Percentiles rank a stretch among this genome's conserved stretches.
These are phyloP conservation scores for Melinaea marsaeus DNA, from an alignment of 2,888 invertebrate genomes.

Conservation along the genomic window DNA sequence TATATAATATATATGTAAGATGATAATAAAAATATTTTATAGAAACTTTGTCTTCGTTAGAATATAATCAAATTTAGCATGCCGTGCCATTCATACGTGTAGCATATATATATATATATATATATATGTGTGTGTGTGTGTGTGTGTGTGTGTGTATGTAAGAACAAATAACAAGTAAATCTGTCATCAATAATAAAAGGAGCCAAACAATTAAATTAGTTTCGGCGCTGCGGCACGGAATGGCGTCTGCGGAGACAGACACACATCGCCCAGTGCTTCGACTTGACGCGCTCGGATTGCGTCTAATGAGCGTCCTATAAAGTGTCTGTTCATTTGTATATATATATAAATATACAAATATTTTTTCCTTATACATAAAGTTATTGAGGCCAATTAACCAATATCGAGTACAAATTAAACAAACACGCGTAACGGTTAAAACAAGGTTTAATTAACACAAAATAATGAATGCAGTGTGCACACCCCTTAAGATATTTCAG, in stretches of 20 bases:
- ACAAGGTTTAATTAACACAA: background rate
- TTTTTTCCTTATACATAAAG: no score
- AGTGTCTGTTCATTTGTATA: conserved; percentile 17
- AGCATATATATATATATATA: no score
- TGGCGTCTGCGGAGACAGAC: conserved; percentile 44
- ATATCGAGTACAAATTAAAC: no score
- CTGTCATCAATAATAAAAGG: conserved; percentile 17
- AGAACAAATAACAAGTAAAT: conserved; percentile 23
- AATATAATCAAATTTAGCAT: no score
- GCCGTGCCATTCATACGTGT: no score
- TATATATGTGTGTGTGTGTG: conserved; percentile 5
- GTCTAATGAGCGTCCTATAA: conserved; percentile 55
- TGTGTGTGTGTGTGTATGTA: conserved; percentile 12
- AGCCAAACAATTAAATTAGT: conserved; percentile 33
- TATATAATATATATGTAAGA: no score
- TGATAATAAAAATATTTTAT: no score
- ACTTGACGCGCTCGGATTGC: conserved; percentile 42
- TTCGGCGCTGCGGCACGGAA: conserved; percentile 41
- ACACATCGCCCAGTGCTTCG: conserved; percentile 31
- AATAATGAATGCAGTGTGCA: conserved; percentile 13
- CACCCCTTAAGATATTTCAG: conserved; percentile 25
- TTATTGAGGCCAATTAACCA: no score
- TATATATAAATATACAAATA: no score
- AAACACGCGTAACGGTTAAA: no score
- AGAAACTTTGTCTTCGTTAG: no score